phyloP scores from a whole-genome alignment of 2,888 invertebrate genomes.

The Noctua janthe region DNA sequence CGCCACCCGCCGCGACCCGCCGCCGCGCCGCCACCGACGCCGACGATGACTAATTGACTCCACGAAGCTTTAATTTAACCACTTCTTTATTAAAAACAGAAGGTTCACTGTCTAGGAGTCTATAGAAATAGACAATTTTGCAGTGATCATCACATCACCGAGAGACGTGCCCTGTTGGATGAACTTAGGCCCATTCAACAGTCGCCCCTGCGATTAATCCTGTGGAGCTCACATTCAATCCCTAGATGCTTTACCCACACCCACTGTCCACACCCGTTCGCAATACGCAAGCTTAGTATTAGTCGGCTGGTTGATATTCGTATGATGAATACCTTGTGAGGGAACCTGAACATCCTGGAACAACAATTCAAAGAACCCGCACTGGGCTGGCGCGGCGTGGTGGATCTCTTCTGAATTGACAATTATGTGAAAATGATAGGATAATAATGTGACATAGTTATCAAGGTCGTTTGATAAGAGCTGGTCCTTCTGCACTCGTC shows the following conservation, averaged over 20 bases:
- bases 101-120: not conserved
- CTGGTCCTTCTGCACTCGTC: not conserved
- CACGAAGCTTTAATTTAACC: not conserved
- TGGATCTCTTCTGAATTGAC: not conserved
- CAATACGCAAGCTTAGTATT: not conserved
- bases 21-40: not conserved
- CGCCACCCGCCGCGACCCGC: not conserved
- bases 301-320: not conserved
- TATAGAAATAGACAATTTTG: not conserved
- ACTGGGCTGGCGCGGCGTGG: not conserved
- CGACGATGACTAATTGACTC: conserved; percentile 18
- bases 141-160: too few relatives aligned
- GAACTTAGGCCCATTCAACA: too few relatives aligned
- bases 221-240: too few relatives aligned
- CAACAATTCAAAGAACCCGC: not conserved
- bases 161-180: too few relatives aligned
- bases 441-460: not conserved
- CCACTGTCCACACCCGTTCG: too few relatives aligned
- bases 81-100: conserved; percentile 1
- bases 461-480: not conserved
- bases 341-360: not conserved
- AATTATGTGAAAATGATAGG: not conserved
- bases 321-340: not conserved
- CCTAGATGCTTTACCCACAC: too few relatives aligned
- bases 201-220: not conserved